Conservation (phyloP, 2,113 vertebrate genomes). For the Willisornis vidua region DNA sequence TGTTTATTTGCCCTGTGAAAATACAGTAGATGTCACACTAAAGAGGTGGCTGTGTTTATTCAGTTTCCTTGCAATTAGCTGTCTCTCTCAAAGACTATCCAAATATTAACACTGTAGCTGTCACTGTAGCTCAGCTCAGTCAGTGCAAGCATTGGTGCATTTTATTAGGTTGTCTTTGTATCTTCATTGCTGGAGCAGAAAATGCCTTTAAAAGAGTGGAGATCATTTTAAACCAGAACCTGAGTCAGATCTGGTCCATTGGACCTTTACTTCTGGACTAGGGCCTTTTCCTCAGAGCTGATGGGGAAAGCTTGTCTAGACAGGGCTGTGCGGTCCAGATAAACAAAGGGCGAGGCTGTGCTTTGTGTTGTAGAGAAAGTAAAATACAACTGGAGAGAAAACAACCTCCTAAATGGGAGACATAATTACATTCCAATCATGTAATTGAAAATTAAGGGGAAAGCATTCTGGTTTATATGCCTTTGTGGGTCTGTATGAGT, state of each 20-base stretch:
- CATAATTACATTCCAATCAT: not conserved
- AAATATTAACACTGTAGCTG: not conserved
- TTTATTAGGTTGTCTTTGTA: not conserved
- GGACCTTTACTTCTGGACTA: not conserved
- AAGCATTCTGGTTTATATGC: not conserved
- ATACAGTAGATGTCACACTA: not conserved
- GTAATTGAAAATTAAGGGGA: not conserved
- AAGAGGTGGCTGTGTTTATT: not conserved
- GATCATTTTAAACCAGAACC: not conserved
- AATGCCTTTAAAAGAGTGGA: not conserved
- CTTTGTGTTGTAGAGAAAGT: not conserved
- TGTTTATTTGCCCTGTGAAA: not conserved
- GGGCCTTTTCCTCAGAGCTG: not conserved
- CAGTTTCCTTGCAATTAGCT: not conserved
- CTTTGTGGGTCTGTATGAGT: not conserved
- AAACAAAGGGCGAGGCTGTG: not conserved
- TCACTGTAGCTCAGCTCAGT: slow-evolving; percentile 1
- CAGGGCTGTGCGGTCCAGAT: not conserved
- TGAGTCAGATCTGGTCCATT: not conserved
- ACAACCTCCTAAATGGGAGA: not conserved
- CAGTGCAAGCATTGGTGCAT: not conserved
- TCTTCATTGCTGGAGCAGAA: not conserved
- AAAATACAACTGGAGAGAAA: not conserved
- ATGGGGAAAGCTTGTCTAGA: not conserved
- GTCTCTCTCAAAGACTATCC: not conserved